Evolutionary conservation across 1,140 invertebrate genomes (phyloP).

Genomic region (Nasonia longicornis): DNA sequence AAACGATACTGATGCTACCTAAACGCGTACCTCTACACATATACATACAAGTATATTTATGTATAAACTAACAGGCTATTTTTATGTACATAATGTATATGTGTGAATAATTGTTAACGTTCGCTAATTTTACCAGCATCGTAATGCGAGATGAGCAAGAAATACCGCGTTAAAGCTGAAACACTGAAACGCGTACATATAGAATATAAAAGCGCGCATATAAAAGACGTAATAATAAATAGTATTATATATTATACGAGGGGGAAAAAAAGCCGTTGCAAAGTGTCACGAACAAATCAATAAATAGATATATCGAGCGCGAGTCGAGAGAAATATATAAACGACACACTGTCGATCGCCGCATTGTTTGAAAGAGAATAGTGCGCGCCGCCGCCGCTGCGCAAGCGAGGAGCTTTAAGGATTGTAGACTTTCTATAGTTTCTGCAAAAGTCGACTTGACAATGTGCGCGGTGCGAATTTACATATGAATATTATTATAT

Average conservation of each 20-base stretch:
- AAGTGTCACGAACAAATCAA: constrained; percentile 40
- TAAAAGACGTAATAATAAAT: constrained; percentile 30
- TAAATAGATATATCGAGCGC: constrained; percentile 33
- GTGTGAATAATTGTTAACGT: constrained; percentile 39
- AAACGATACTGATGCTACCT: background rate
- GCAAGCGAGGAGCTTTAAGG: constrained; percentile 13
- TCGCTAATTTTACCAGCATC: constrained; percentile 12
- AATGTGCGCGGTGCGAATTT: background rate
- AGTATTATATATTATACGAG: constrained; percentile 13
- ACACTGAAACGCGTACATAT: background rate
- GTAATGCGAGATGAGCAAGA: background rate
- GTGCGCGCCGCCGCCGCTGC: background rate
- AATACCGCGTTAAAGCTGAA: background rate
- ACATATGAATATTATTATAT: constrained; percentile 20
- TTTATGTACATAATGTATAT: constrained; percentile 45
- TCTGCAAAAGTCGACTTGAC: background rate
- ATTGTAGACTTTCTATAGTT: constrained; percentile 18
- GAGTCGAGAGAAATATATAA: constrained; percentile 34
- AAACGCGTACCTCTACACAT: background rate
- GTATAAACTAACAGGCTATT: background rate
- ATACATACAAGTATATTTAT: background rate
- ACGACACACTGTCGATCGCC: constrained; percentile 25
- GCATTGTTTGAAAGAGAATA: constrained; percentile 39
- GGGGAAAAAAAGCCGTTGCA: constrained; percentile 26
- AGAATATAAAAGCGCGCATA: constrained; percentile 22